These are phyloP conservation scores for Eunapius fragilis DNA, from an alignment of 37 sponge, comb jelly and placozoan species.

Conservation along the genomic window DNA sequence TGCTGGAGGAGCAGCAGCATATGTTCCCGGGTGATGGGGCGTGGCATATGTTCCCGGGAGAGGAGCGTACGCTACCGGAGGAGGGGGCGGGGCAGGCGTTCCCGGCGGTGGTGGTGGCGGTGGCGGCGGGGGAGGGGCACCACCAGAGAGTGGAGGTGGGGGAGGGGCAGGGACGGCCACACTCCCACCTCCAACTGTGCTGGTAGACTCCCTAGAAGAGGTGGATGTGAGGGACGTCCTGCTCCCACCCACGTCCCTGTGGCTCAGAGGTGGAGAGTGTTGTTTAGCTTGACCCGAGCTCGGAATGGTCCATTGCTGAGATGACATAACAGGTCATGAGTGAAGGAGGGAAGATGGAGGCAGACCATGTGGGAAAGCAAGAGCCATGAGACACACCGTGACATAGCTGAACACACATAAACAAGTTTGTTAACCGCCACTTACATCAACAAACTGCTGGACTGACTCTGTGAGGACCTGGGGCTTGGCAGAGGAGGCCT, in stretches of 20 bases:
- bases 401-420: not conserved
- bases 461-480: constrained; percentile 39
- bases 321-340: not conserved
- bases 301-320: constrained; percentile 26
- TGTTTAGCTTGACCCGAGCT: not conserved
- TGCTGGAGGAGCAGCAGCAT: not conserved
- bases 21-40: too few relatives aligned
- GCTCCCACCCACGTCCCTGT: not conserved
- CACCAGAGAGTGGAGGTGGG: constrained; percentile 3
- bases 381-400: not conserved
- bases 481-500: constrained; percentile 13
- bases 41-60: too few relatives aligned
- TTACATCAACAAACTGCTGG: constrained; percentile 56
- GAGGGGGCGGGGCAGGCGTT: not conserved
- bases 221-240: constrained; percentile 30
- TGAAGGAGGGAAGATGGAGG: not conserved
- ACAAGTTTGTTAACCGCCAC: not conserved
- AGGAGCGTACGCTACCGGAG: too few relatives aligned
- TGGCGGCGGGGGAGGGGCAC: not conserved
- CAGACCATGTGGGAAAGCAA: not conserved
- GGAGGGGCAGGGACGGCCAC: constrained; percentile 12
- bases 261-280: not conserved
- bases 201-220: constrained; percentile 12
- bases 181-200: not conserved
- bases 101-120: constrained; percentile 1